phyloP scores from a whole-genome alignment of 1,140 invertebrate genomes.

The Chironomus tepperi region DNA sequence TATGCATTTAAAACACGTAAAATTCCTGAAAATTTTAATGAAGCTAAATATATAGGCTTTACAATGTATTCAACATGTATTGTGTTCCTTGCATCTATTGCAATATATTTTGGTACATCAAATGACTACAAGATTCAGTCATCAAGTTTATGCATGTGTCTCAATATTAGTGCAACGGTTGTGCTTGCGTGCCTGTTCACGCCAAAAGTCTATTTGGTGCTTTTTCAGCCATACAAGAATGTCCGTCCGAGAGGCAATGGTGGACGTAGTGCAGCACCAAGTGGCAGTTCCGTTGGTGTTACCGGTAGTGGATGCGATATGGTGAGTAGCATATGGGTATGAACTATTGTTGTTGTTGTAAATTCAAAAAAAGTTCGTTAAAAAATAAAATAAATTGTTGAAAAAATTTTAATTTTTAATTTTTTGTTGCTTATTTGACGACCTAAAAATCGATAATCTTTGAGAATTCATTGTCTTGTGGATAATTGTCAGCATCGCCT shows the following conservation, averaged over 20 bases:
- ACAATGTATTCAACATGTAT: constrained; percentile 85
- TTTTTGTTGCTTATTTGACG: not conserved
- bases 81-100: constrained; percentile 81
- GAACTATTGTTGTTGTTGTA: not conserved
- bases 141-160: constrained; percentile 67
- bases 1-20: constrained; percentile 82
- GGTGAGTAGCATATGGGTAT: constrained; percentile 19
- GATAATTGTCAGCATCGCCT: too few relatives aligned
- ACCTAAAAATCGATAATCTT: not conserved
- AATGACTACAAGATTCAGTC: constrained; percentile 57
- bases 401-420: not conserved
- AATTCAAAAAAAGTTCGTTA: not conserved
- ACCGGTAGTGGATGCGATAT: constrained; percentile 2
- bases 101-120: constrained; percentile 73
- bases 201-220: constrained; percentile 67
- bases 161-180: constrained; percentile 68
- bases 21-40: constrained; percentile 83
- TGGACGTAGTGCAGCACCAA: not conserved
- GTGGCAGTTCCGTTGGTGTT: not conserved
- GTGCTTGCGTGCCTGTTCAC: constrained; percentile 67
- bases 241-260: constrained; percentile 40
- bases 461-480: too few relatives aligned
- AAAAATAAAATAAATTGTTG: not conserved
- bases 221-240: constrained; percentile 71
- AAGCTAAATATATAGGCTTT: constrained; percentile 74